Conservation (phyloP, 1,140 invertebrate species). For the Agrilus planipennis region DNA sequence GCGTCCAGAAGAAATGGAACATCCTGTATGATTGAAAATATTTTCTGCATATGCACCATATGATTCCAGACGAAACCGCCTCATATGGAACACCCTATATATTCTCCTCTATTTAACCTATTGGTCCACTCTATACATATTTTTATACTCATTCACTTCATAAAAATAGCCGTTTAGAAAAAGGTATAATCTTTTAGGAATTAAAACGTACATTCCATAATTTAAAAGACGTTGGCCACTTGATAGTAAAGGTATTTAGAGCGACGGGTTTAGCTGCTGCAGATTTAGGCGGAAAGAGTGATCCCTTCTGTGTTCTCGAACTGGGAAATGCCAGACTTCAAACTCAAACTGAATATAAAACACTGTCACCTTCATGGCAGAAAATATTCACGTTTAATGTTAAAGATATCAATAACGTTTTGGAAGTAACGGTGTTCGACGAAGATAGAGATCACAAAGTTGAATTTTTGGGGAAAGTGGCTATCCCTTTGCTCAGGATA, state of each 20-base stretch:
- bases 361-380: slow-evolving; percentile 91
- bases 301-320: slow-evolving; percentile 96
- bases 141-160: too few relatives aligned
- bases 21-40: too few relatives aligned
- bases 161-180: too few relatives aligned
- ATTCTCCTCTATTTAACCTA: too few relatives aligned
- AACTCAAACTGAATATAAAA: slow-evolving; percentile 98
- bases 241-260: slow-evolving; percentile 82
- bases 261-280: slow-evolving; percentile 82
- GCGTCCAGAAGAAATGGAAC: too few relatives aligned
- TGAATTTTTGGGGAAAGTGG: slow-evolving; percentile 88
- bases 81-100: too few relatives aligned
- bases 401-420: slow-evolving; percentile 90
- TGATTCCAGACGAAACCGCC: too few relatives aligned
- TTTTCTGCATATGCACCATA: too few relatives aligned
- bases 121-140: too few relatives aligned
- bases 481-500: slow-evolving; percentile 79
- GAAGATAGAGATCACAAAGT: slow-evolving; percentile 97
- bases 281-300: slow-evolving; percentile 85
- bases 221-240: slow-evolving; percentile 71
- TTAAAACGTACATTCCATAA: slow-evolving; percentile 59
- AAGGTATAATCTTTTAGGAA: too few relatives aligned
- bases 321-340: slow-evolving; percentile 88
- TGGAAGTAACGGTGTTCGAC: slow-evolving; percentile 97
- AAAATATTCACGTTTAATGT: slow-evolving; percentile 98